phyloP scores from a whole-genome alignment of 2,888 invertebrate genomes.

The Plebejus anna region DNA sequence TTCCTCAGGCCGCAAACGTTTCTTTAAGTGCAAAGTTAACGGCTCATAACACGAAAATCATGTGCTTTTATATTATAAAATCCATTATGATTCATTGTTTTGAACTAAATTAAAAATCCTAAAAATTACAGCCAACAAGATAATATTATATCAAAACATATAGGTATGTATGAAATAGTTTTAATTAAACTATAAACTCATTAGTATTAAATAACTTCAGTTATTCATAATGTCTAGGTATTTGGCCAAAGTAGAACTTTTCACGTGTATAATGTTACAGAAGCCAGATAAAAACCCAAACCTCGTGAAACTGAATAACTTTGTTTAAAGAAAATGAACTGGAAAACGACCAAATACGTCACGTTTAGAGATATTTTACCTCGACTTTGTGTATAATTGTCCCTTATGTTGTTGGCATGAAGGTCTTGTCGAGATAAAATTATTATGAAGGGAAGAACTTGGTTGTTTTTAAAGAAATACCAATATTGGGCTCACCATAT shows the following conservation, averaged over 20 bases:
- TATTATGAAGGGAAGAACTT: too few relatives aligned
- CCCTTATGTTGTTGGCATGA: background rate
- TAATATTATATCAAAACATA: too few relatives aligned
- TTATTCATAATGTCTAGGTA: background rate
- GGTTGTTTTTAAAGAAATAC: too few relatives aligned
- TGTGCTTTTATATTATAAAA: too few relatives aligned
- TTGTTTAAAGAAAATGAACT: slow-evolving; percentile 8
- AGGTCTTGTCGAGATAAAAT: background rate
- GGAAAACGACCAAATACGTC: background rate
- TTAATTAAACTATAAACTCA: background rate
- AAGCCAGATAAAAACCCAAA: slow-evolving; percentile 4
- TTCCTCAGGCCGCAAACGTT: too few relatives aligned
- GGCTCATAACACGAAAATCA: too few relatives aligned
- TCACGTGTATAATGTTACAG: slow-evolving; percentile 23
- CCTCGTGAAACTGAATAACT: slow-evolving; percentile 13
- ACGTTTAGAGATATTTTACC: background rate
- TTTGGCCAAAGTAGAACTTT: slow-evolving; percentile 25
- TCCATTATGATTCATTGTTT: too few relatives aligned
- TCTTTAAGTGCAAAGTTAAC: too few relatives aligned
- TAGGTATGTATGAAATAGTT: background rate
- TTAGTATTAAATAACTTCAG: background rate
- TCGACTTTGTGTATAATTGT: too few relatives aligned
- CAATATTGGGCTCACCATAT: too few relatives aligned
- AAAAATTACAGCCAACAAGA: too few relatives aligned
- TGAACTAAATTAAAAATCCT: too few relatives aligned